Evolutionary conservation across 64 coral and sea anemone species (phyloP).

Genomic region (Montipora sp.): DNA sequence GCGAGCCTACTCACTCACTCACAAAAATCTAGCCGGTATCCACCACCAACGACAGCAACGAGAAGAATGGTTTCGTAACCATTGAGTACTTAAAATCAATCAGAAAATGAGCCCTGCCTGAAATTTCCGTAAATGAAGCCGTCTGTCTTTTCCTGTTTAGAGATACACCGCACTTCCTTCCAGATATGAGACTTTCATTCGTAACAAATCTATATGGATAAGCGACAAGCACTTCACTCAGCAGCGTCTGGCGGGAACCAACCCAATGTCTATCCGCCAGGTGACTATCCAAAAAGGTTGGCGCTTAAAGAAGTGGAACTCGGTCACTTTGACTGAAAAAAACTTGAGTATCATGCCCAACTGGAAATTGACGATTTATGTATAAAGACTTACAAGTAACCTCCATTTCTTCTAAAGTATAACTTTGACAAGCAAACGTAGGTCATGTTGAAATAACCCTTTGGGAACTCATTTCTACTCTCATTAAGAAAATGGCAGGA

Average conservation of each 20-base stretch:
- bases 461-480: no score
- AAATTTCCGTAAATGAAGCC: not conserved
- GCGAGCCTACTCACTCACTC: no score
- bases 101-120: no score
- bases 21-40: no score
- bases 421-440: no score
- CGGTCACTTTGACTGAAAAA: not conserved
- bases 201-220: slow-evolving; percentile 20
- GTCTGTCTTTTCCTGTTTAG: not conserved
- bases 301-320: not conserved
- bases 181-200: slow-evolving; percentile 29
- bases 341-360: not conserved
- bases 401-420: no score
- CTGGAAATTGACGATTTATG: no score
- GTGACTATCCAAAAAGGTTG: slow-evolving; percentile 43
- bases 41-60: no score
- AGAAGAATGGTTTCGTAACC: not conserved
- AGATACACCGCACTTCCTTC: slow-evolving; percentile 10
- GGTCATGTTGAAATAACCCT: no score
- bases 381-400: no score
- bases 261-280: not conserved
- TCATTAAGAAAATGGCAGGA: no score
- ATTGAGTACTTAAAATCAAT: not conserved
- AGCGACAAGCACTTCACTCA: slow-evolving; percentile 48
- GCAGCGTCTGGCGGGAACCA: slow-evolving; percentile 33